These are phyloP conservation scores for Turritopsis rubra DNA, from an alignment of 30 jellyfish, hydroid and myxozoan species.

Conservation along the genomic window DNA sequence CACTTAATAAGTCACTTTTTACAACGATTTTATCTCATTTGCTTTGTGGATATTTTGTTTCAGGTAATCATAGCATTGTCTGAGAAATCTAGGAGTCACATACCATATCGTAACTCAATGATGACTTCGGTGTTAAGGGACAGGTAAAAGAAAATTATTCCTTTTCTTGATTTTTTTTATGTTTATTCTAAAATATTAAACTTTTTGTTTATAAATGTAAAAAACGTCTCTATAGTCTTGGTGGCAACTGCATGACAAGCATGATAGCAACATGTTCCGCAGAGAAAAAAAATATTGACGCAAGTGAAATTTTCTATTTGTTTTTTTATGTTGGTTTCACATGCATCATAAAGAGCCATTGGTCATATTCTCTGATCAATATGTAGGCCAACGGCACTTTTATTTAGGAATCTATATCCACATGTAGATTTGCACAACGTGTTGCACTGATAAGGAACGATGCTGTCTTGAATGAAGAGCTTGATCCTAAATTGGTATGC, in stretches of 20 bases:
- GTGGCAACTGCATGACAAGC: conserved; percentile 98
- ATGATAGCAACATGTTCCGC: conserved; percentile 96
- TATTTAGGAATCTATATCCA: conserved; percentile 85
- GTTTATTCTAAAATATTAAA: too few relatives aligned
- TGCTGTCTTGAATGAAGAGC: conserved; percentile 87
- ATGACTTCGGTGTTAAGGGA: conserved; percentile 97
- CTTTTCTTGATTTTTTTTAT: neutral
- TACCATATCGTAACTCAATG: conserved; percentile 95
- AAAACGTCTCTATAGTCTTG: conserved; percentile 44
- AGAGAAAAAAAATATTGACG: conserved; percentile 85
- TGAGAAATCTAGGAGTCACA: conserved; percentile 84
- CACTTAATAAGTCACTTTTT: neutral
- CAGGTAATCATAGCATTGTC: conserved; percentile 92
- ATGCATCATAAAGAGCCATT: neutral
- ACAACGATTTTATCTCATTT: neutral
- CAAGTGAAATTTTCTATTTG: conserved; percentile 9
- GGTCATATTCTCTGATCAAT: too few relatives aligned
- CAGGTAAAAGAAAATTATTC: conserved; percentile 56
- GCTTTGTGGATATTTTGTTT: neutral
- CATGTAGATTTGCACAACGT: conserved; percentile 95
- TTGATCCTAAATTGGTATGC: conserved; percentile 92
- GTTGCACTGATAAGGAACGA: conserved; percentile 94
- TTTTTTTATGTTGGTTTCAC: neutral
- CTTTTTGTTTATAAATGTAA: too few relatives aligned
- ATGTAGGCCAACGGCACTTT: too few relatives aligned